A percentile compares a stretch with the other conserved stretches of the same genome.
Evolutionary conservation across 1,140 invertebrate species (phyloP).

Genomic region (Drosophila kepulauana): DNA sequence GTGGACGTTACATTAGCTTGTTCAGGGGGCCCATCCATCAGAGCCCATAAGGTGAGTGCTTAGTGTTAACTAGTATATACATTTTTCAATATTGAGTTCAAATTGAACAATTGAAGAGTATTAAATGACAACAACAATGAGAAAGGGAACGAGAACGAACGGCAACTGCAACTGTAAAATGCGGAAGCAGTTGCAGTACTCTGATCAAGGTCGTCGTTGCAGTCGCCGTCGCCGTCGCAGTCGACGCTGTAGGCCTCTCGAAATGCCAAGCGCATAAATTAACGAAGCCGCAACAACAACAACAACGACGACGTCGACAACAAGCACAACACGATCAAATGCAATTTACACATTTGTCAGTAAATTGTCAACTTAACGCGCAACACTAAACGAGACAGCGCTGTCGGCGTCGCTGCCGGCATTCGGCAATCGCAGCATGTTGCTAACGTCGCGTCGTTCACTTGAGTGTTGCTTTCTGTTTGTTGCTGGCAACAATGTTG

Average conservation of each 20-base stretch:
- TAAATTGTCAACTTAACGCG: slow-evolving; percentile 84
- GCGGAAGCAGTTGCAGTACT: slow-evolving; percentile 56
- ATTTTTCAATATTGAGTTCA: too few relatives aligned
- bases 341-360: slow-evolving; percentile 84
- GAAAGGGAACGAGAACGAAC: not conserved
- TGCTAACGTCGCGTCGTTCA: slow-evolving; percentile 33
- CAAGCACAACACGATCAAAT: slow-evolving; percentile 76
- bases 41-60: slow-evolving; percentile 92
- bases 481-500: slow-evolving; percentile 79
- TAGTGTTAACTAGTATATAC: too few relatives aligned
- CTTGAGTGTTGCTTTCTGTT: slow-evolving; percentile 8
- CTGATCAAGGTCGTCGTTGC: slow-evolving; percentile 60
- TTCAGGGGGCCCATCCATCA: slow-evolving; percentile 96
- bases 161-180: slow-evolving; percentile 47
- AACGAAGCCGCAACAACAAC: slow-evolving; percentile 53
- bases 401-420: slow-evolving; percentile 9
- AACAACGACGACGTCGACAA: slow-evolving; percentile 33
- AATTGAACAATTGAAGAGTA: too few relatives aligned
- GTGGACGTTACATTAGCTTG: slow-evolving; percentile 98
- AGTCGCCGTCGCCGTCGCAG: slow-evolving; percentile 6
- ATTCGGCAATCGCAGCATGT: slow-evolving; percentile 37
- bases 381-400: slow-evolving; percentile 64
- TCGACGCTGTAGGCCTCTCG: slow-evolving; percentile 47
- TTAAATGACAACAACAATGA: too few relatives aligned
- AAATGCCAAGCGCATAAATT: slow-evolving; percentile 78